Percentiles rank a stretch among this genome's conserved stretches.
Evolutionary conservation across 1,140 invertebrate genomes (phyloP).

Genomic region (Gryon sp.): DNA sequence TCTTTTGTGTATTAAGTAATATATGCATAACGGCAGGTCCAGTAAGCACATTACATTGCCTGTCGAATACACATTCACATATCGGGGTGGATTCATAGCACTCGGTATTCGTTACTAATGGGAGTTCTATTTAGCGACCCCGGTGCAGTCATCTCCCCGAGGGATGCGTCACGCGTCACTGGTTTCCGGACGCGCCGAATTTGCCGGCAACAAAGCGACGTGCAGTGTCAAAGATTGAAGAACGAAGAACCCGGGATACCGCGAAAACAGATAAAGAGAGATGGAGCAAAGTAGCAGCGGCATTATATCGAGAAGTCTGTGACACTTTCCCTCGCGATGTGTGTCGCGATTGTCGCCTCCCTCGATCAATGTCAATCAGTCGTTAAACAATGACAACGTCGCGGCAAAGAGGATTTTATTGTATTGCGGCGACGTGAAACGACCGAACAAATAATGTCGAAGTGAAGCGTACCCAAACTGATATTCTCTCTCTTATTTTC

Average conservation of each 20-base stretch:
- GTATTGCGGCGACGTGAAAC: slow-evolving; percentile 72
- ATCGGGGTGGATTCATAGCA: slow-evolving; percentile 68
- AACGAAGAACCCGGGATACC: no score
- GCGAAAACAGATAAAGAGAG: no score
- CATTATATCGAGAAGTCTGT: slow-evolving; percentile 53
- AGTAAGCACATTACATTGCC: slow-evolving; percentile 31
- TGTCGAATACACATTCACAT: no score
- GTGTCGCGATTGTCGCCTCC: slow-evolving; percentile 62
- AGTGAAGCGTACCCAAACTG: no score
- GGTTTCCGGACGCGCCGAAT: slow-evolving; percentile 49
- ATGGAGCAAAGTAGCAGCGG: no score
- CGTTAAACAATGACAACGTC: slow-evolving; percentile 75
- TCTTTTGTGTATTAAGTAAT: slow-evolving; percentile 58
- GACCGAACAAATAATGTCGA: slow-evolving; percentile 46
- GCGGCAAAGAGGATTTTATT: slow-evolving; percentile 76
- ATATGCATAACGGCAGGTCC: slow-evolving; percentile 56
- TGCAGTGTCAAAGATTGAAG: slow-evolving; percentile 52
- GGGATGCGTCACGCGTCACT: slow-evolving; percentile 73
- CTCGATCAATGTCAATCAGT: slow-evolving; percentile 77
- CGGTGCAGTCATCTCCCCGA: slow-evolving; percentile 63
- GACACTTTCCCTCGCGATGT: slow-evolving; percentile 65
- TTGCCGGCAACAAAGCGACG: slow-evolving; percentile 61
- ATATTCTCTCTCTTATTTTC: slow-evolving; percentile 50
- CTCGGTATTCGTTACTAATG: slow-evolving; percentile 75
- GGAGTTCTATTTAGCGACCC: slow-evolving; percentile 75